Conservation (phyloP, 2,113 vertebrate species). For the Colius striatus region DNA sequence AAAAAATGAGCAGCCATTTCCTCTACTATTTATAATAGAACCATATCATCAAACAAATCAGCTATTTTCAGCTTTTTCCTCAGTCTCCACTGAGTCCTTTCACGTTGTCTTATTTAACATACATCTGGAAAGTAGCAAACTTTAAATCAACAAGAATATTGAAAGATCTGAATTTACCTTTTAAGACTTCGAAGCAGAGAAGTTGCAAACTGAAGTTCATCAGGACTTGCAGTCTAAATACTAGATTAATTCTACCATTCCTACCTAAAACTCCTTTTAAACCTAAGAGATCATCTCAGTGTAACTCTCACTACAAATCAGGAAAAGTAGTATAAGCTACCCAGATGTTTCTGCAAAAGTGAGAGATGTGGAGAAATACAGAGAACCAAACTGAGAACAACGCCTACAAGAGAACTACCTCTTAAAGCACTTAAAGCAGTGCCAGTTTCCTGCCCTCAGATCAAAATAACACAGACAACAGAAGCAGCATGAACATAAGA, state of each 20-base stretch:
- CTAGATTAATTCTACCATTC: not conserved
- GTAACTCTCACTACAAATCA: not conserved
- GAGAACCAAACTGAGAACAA: not conserved
- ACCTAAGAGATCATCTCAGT: not conserved
- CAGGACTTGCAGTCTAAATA: not conserved
- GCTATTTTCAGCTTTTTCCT: not conserved
- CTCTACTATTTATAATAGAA: not conserved
- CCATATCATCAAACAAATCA: not conserved
- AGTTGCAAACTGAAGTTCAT: not conserved
- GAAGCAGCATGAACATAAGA: not conserved
- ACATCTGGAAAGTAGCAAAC: not conserved
- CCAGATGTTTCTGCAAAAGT: not conserved
- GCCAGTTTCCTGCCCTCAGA: not conserved
- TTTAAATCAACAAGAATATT: not conserved
- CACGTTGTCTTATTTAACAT: not conserved
- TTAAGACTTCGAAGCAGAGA: not conserved
- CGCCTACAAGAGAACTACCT: not conserved
- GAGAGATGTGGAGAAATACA: not conserved
- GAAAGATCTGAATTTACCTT: not conserved
- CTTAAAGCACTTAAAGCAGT: not conserved
- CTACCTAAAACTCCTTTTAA: not conserved
- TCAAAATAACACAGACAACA: not conserved
- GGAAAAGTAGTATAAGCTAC: not conserved
- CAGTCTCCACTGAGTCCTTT: not conserved
- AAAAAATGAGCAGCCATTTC: not conserved